Evolutionary conservation across 2,797 vertebrate species (phyloP).

Genomic region (Paratrypauchen microcephalus): DNA sequence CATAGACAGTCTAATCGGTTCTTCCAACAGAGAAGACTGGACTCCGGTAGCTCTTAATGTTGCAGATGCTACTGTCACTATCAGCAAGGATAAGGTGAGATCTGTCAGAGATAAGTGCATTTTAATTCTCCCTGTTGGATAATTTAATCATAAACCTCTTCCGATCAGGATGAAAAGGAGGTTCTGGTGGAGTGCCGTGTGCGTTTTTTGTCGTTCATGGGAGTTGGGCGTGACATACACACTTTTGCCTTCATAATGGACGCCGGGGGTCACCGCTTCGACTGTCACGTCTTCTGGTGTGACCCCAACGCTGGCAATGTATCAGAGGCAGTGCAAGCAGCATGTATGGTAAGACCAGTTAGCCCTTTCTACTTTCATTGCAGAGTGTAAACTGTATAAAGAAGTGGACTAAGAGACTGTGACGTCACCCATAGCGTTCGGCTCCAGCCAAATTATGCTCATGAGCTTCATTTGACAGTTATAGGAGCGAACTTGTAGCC

Average conservation of each 20-base stretch:
- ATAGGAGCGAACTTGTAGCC: too few species aligned
- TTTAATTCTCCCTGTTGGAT: not conserved
- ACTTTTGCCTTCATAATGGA: conserved; percentile 98
- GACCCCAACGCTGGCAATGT: conserved; percentile 93
- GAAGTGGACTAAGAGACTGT: too few species aligned
- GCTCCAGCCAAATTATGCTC: too few species aligned
- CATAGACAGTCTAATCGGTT: conserved; percentile 86
- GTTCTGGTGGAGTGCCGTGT: conserved; percentile 94
- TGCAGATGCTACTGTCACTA: conserved; percentile 95
- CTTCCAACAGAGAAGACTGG: conserved; percentile 87
- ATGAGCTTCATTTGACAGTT: too few species aligned
- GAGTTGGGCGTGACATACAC: conserved; percentile 89
- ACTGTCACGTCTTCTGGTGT: conserved; percentile 96
- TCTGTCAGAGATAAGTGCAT: conserved; percentile 1
- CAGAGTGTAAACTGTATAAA: too few species aligned
- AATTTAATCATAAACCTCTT: conserved; percentile 11
- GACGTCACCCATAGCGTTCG: too few species aligned
- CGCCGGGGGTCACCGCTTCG: conserved; percentile 89
- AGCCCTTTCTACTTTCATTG: not conserved
- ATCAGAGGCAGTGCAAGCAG: conserved; percentile 95
- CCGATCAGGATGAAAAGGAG: conserved; percentile 85
- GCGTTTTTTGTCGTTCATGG: conserved; percentile 97
- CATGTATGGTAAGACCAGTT: conserved; percentile 89
- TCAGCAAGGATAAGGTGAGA: conserved; percentile 90
- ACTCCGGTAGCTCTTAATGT: conserved; percentile 92